These are phyloP conservation scores for Sternotherus odoratus DNA, from an alignment of 2,797 vertebrate genomes.

Conservation along the genomic window DNA sequence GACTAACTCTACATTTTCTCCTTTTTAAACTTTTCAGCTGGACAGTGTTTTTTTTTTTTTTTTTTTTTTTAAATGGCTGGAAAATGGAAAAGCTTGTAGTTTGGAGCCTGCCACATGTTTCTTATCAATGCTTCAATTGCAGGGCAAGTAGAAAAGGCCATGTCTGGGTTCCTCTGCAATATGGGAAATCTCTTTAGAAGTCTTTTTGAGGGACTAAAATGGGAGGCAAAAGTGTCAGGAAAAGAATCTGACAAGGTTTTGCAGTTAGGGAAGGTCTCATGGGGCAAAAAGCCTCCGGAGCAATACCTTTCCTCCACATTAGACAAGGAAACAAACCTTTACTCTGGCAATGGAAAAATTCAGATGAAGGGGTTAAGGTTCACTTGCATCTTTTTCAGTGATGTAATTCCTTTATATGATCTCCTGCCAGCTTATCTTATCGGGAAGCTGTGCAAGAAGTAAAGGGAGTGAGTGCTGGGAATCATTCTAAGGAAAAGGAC, in stretches of 20 bases:
- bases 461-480: background rate
- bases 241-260: slow-evolving; percentile 66
- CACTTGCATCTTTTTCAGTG: slow-evolving; percentile 39
- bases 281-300: slow-evolving; percentile 1
- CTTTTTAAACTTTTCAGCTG: background rate
- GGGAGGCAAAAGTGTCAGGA: slow-evolving; percentile 70
- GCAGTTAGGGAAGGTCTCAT: background rate
- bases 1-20: slow-evolving; percentile 10
- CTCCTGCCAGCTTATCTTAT: slow-evolving; percentile 47
- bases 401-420: slow-evolving; percentile 21
- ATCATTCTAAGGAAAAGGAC: background rate
- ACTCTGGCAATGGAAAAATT: slow-evolving; percentile 24
- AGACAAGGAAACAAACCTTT: slow-evolving; percentile 51
- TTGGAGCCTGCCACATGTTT: slow-evolving; percentile 69
- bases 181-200: slow-evolving; percentile 69
- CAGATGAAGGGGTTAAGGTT: slow-evolving; percentile 51
- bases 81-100: slow-evolving; percentile 38
- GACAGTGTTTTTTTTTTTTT: slow-evolving; percentile 49
- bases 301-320: slow-evolving; percentile 43
- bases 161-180: slow-evolving; percentile 49
- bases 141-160: slow-evolving; percentile 52
- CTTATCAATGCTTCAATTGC: slow-evolving; percentile 70
- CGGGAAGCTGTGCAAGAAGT: slow-evolving; percentile 27
- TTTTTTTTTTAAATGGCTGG: slow-evolving; percentile 53
- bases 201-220: slow-evolving; percentile 24